A percentile compares a stretch with the other conserved stretches of the same genome.
phyloP scores from a whole-genome alignment of 2,113 vertebrate genomes.

The Etheostoma cragini region DNA sequence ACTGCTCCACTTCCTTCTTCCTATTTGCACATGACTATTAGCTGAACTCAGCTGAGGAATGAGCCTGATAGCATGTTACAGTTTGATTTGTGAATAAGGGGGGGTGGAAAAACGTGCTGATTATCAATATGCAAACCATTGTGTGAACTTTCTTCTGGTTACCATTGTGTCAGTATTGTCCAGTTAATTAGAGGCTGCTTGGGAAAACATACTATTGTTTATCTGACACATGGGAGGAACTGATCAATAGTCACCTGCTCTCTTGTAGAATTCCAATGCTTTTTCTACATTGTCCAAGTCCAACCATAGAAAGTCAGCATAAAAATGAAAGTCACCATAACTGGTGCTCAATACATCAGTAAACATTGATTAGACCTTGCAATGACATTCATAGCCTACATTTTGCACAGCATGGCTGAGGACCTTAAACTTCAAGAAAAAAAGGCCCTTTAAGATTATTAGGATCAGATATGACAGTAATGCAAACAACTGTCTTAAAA shows the following conservation, averaged over 20 bases:
- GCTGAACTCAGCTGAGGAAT: constrained; percentile 39
- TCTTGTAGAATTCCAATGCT: constrained; percentile 21
- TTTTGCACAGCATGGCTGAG: constrained; percentile 61
- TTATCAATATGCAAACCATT: constrained; percentile 36
- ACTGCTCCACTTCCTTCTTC: constrained; percentile 52
- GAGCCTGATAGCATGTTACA: constrained; percentile 11
- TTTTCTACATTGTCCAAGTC: neutral
- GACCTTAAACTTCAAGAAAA: constrained; percentile 75
- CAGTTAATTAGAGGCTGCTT: constrained; percentile 33
- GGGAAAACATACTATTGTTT: constrained; percentile 41
- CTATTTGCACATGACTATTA: constrained; percentile 62
- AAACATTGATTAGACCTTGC: constrained; percentile 72
- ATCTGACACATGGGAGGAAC: neutral
- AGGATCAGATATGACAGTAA: constrained; percentile 83
- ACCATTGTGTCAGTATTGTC: constrained; percentile 24
- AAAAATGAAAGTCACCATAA: constrained; percentile 58
- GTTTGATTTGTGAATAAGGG: constrained; percentile 31
- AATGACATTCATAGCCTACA: constrained; percentile 81
- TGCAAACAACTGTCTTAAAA: constrained; percentile 82
- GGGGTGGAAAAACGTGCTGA: constrained; percentile 24
- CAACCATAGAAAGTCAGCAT: constrained; percentile 12
- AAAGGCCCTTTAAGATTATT: constrained; percentile 77
- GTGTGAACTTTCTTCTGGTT: constrained; percentile 17
- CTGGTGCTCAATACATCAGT: constrained; percentile 56
- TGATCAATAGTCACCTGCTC: constrained; percentile 46